Conservation (phyloP, 1,140 invertebrate species). For the Drosophila simulans region DNA sequence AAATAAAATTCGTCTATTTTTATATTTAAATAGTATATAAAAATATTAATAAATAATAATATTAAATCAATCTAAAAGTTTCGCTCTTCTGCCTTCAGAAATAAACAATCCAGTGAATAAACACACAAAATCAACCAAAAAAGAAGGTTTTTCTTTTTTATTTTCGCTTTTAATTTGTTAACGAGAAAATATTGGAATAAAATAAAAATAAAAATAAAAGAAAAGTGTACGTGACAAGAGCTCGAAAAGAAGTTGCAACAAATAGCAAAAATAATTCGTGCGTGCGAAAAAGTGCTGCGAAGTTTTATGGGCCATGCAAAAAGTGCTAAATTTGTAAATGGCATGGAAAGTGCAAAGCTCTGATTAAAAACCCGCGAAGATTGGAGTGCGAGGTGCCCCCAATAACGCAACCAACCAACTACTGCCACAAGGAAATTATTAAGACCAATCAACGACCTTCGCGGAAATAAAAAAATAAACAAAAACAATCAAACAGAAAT, state of each 20-base stretch:
- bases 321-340: constrained; percentile 54
- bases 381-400: neutral
- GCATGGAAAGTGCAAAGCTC: constrained; percentile 32
- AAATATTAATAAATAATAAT: neutral
- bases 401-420: constrained; percentile 7
- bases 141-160: constrained; percentile 18
- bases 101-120: constrained; percentile 23
- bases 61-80: neutral
- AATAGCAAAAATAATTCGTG: constrained; percentile 51
- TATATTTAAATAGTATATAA: neutral
- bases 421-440: constrained; percentile 27
- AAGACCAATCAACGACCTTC: neutral
- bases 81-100: constrained; percentile 14
- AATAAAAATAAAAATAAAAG: constrained; percentile 3
- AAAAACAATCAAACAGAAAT: constrained; percentile 23
- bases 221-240: constrained; percentile 41
- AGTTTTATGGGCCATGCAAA: constrained; percentile 52
- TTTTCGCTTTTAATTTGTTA: constrained; percentile 35
- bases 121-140: constrained; percentile 13
- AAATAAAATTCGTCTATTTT: neutral
- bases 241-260: constrained; percentile 22
- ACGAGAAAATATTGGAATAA: constrained; percentile 11
- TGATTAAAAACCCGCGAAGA: constrained; percentile 23
- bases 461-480: neutral
- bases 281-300: constrained; percentile 55